Base-by-base conservation (phyloP, 2,888 invertebrate genomes). In the Ennomos fuscantarius region DNA sequence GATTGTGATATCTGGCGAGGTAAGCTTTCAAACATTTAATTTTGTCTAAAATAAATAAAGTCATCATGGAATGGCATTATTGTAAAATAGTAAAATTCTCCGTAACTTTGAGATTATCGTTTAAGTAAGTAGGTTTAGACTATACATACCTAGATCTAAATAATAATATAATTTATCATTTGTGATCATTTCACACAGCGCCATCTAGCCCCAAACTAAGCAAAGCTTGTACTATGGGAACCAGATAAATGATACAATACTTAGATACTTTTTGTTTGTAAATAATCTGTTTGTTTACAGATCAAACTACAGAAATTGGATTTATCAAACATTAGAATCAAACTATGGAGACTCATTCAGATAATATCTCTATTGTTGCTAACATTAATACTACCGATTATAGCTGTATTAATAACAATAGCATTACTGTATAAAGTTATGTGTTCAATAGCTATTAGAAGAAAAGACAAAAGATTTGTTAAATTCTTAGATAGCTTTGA, bases 401-500 rank as follows among this genome's bases (percentile, higher is more conserved):
- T 51, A 34, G 34, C 50, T 10, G 43, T 67, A 8, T 56, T 81
- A 31, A 34, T 81, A 41, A 24, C 70, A 13, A 31, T 76, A 55
- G 78, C 77, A 8, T 67, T 73, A 13, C 15, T 73, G 10, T 84
- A 81, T 56, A 86, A 84, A 67, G 53, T 72, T 1, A 2, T 81
- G 11, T 84, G 84, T 72, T 78, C 68, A 10, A 57, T 79, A n/a
- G 57, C 78, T 2, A 83, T 84, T 34, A 78, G 68, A 58, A 66
- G 63, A 54, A 76, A 68, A 54, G 85, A 85, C 42, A 74, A 81
- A 37, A 72, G 82, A 56, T 94, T 91, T 63, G 84, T 77, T 3
- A 85, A 87, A 15, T 83, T 93, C 12, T 75, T 94, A 15, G 84
- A 90, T 35, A 93, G 93, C 40, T 86, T 89, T 8, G 94, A 94